Conservation (phyloP, 2,113 vertebrate genomes). For the Monarcha castaneiventris region DNA sequence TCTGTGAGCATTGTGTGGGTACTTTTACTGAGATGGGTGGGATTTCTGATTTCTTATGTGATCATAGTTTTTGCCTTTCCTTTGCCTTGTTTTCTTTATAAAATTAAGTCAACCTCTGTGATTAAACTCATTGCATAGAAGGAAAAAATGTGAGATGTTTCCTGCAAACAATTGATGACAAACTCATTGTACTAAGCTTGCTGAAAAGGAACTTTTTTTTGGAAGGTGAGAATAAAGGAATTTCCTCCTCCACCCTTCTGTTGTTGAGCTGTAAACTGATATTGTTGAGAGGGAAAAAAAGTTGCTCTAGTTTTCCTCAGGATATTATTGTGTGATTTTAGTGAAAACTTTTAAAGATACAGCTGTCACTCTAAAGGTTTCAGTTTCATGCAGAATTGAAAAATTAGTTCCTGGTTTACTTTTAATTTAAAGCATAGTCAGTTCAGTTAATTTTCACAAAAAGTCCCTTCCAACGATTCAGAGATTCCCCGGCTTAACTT, state of each 20-base stretch:
- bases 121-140: constrained; percentile 34
- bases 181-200: constrained; percentile 49
- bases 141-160: constrained; percentile 45
- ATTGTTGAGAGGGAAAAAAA: constrained; percentile 57
- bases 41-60: not conserved
- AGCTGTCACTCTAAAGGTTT: not conserved
- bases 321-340: constrained; percentile 15
- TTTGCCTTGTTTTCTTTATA: not conserved
- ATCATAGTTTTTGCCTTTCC: not conserved
- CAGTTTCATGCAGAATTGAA: not conserved
- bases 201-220: constrained; percentile 41
- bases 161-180: constrained; percentile 64
- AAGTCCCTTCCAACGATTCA: not conserved
- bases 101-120: constrained; percentile 20
- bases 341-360: constrained; percentile 40
- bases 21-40: not conserved
- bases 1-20: not conserved
- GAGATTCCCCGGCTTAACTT: not conserved
- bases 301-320: constrained; percentile 45
- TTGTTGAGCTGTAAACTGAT: constrained; percentile 70
- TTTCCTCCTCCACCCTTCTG: constrained; percentile 75
- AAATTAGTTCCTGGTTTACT: not conserved
- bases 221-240: constrained; percentile 69
- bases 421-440: not conserved
- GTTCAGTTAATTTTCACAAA: not conserved